Percentiles rank a stretch among this genome's conserved stretches.
Conservation (phyloP, 2,113 vertebrate genomes). For the Physeter macrocephalus region DNA sequence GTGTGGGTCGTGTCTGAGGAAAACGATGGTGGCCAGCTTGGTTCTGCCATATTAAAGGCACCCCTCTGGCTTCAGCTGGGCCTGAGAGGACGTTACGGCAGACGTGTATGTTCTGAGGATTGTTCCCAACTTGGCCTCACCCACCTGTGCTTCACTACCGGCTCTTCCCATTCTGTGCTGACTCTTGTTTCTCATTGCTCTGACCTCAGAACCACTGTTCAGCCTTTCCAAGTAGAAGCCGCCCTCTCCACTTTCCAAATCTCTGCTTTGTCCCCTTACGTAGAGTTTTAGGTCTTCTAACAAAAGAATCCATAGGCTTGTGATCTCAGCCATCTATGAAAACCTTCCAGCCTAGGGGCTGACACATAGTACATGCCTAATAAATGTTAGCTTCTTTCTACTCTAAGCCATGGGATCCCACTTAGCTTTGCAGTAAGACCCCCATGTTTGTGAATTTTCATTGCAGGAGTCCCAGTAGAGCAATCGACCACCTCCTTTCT, state of each 20-base stretch:
- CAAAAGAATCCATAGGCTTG: not conserved
- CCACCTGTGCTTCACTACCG: not conserved
- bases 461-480: not conserved
- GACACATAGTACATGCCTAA: not conserved
- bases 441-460: not conserved
- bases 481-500: not conserved
- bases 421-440: not conserved
- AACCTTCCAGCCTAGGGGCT: not conserved
- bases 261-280: not conserved
- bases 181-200: not conserved
- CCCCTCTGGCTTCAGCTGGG: not conserved
- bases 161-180: not conserved
- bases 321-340: not conserved
- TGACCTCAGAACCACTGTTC: not conserved
- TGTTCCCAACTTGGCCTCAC: not conserved
- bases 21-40: not conserved
- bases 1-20: not conserved
- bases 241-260: not conserved
- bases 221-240: conserved; percentile 30
- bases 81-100: not conserved
- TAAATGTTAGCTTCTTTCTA: not conserved
- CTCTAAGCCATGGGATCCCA: not conserved
- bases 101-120: not conserved
- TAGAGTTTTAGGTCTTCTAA: not conserved
- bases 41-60: not conserved